phyloP scores from a whole-genome alignment of 2,113 vertebrate genomes.

The Chunga burmeisteri region DNA sequence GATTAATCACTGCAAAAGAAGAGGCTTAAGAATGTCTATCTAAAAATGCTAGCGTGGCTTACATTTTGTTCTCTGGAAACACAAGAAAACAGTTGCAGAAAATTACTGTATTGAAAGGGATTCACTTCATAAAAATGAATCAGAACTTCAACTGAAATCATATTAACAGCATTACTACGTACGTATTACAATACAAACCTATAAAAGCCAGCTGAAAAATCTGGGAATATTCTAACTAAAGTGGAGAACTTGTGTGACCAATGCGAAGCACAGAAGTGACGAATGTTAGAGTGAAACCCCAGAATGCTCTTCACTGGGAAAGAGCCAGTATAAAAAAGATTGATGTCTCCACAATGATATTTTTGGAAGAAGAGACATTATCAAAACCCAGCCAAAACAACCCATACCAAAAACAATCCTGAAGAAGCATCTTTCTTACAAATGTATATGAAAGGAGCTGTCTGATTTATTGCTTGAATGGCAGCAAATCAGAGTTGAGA shows the following conservation, averaged over 20 bases:
- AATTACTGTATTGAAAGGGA: background rate
- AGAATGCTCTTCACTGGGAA: background rate
- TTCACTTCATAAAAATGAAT: background rate
- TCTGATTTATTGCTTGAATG: constrained; percentile 22
- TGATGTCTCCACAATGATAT: background rate
- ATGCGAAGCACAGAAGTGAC: background rate
- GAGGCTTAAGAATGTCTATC: background rate
- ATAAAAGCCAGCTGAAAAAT: background rate
- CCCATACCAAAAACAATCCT: background rate
- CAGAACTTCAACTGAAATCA: background rate
- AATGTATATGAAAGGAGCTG: background rate
- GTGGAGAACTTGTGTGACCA: background rate
- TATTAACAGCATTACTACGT: background rate
- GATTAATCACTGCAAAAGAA: constrained; percentile 11
- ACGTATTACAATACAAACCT: background rate
- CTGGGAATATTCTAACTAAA: background rate
- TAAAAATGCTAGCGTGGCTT: background rate
- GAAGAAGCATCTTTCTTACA: background rate
- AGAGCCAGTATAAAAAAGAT: background rate
- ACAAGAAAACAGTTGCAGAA: background rate
- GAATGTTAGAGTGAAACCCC: background rate
- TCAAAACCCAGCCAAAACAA: background rate
- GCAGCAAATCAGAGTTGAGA: constrained; percentile 28
- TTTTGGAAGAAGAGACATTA: background rate
- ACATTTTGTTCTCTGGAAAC: background rate